These are phyloP conservation scores for Dryas iulia DNA, from an alignment of 1,140 invertebrate species.

Conservation along the genomic window DNA sequence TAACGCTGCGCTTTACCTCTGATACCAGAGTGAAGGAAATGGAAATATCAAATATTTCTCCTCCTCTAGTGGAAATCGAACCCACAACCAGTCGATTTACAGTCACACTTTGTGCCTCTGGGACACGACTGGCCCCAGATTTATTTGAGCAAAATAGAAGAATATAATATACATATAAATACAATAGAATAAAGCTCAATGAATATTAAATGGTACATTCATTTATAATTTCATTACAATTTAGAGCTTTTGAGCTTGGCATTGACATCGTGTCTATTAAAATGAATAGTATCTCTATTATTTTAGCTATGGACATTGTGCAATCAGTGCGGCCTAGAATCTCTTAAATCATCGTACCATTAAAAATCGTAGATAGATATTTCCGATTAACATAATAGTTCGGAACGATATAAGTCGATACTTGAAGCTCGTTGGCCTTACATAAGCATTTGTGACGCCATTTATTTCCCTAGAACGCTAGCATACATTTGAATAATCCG, in stretches of 20 bases:
- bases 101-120: no score
- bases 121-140: no score
- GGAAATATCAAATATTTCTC: no score
- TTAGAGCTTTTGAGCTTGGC: neutral
- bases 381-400: constrained; percentile 27
- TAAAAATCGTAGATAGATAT: constrained; percentile 16
- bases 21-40: no score
- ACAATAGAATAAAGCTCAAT: no score
- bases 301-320: constrained; percentile 27
- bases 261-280: constrained; percentile 18
- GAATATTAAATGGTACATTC: no score
- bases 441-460: constrained; percentile 34
- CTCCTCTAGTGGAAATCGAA: no score
- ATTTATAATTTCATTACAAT: neutral
- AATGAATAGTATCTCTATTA: constrained; percentile 9
- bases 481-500: constrained; percentile 43
- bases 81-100: no score
- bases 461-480: constrained; percentile 16
- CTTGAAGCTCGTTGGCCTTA: constrained; percentile 37
- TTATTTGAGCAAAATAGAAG: no score
- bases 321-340: constrained; percentile 9
- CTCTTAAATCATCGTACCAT: constrained; percentile 8
- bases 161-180: no score
- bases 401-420: constrained; percentile 20
- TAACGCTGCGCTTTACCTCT: no score